phyloP scores from a whole-genome alignment of 2,888 invertebrate species.

The Mesochorus sp. region DNA sequence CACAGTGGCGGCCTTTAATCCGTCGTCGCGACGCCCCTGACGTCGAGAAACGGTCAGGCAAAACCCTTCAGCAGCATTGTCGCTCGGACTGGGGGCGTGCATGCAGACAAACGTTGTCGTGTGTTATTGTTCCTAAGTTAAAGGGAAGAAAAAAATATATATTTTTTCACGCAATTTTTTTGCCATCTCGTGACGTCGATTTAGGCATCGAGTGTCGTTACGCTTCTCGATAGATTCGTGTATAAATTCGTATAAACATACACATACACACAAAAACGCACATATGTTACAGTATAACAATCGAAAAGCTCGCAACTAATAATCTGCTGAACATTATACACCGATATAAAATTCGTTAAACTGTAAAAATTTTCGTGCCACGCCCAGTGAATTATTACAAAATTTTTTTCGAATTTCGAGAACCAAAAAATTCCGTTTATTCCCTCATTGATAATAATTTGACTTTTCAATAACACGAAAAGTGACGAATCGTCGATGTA shows the following conservation, averaged over 20 bases:
- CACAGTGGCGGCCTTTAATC: constrained; percentile 74
- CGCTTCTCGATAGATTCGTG: background rate
- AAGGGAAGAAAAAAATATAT: background rate
- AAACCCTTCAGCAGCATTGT: constrained; percentile 62
- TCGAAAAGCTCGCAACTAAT: too few relatives aligned
- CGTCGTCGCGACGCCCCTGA: constrained; percentile 75
- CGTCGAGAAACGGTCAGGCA: constrained; percentile 66
- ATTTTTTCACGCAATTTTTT: background rate
- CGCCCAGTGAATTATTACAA: constrained; percentile 44
- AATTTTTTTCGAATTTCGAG: background rate
- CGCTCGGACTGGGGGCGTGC: constrained; percentile 49
- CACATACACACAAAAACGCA: background rate
- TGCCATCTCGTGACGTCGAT: too few relatives aligned
- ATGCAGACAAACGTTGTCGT: constrained; percentile 14
- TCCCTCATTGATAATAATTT: background rate
- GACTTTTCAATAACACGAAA: background rate
- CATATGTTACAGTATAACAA: too few relatives aligned
- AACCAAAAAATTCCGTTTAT: too few relatives aligned
- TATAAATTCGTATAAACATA: background rate
- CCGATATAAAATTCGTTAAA: background rate
- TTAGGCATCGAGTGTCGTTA: too few relatives aligned
- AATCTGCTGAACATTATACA: too few relatives aligned
- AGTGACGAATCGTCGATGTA: constrained; percentile 14
- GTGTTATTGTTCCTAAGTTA: constrained; percentile 9
- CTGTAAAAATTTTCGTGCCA: constrained; percentile 46